A percentile compares a stretch with the other conserved stretches of the same genome.
Evolutionary conservation across 2,113 vertebrate genomes (phyloP).

Genomic region (Etia nguti): DNA sequence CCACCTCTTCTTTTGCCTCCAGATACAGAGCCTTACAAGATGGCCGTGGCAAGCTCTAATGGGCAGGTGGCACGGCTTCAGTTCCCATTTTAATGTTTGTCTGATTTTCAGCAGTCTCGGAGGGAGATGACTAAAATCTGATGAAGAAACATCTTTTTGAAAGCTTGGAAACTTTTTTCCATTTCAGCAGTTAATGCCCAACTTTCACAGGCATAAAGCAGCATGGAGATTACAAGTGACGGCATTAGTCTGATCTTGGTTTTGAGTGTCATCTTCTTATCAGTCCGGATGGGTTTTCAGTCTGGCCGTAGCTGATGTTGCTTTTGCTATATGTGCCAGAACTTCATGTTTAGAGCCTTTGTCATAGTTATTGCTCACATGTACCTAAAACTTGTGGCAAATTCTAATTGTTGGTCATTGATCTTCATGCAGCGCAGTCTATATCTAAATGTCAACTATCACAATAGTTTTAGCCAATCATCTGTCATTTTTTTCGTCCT

Average conservation of each 20-base stretch:
- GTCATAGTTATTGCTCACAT: rapidly evolving
- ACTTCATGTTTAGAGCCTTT: background rate
- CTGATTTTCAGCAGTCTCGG: background rate
- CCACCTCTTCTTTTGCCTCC: background rate
- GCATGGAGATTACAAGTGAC: background rate
- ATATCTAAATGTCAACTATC: background rate
- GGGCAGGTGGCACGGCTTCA: background rate
- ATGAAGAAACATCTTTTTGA: background rate
- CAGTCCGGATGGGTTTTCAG: background rate
- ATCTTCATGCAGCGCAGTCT: background rate
- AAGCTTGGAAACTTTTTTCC: background rate
- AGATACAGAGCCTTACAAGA: background rate
- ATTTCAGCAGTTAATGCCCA: background rate
- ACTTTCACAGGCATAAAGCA: rapidly evolving
- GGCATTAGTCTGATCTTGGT: background rate
- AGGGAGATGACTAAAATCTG: background rate
- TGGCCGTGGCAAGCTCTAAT: background rate
- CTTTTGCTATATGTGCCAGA: background rate
- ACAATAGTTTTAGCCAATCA: background rate
- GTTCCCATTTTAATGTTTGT: background rate
- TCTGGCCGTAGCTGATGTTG: background rate
- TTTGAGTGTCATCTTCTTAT: background rate
- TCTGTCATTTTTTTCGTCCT: rapidly evolving
- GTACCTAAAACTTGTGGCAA: background rate
- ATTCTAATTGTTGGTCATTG: background rate